Percentiles rank a stretch among this genome's conserved stretches.
Evolutionary conservation across 2,797 vertebrate genomes (phyloP).

Genomic region (Sebastes oblongus): DNA sequence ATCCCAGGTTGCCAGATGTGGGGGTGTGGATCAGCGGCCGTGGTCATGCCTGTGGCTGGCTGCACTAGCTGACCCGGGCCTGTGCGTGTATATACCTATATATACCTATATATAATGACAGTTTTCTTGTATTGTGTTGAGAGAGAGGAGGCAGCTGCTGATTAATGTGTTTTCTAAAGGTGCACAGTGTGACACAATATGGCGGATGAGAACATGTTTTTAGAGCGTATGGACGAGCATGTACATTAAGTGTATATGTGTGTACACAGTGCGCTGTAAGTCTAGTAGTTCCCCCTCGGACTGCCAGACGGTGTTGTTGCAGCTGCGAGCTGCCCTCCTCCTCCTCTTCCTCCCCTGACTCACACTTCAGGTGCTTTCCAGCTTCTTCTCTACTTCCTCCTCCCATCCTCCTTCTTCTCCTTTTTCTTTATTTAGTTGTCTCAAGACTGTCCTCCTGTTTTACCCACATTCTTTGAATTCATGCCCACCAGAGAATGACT

Average conservation of each 20-base stretch:
- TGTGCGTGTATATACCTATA: neutral
- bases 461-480: conserved; percentile 58
- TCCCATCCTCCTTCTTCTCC: neutral
- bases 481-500: conserved; percentile 38
- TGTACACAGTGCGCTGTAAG: conserved; percentile 3
- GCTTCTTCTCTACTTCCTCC: conserved; percentile 38
- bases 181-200: conserved; percentile 23
- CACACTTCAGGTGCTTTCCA: conserved; percentile 78
- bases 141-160: conserved; percentile 13
- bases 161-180: conserved; percentile 40
- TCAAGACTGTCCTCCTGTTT: conserved; percentile 19
- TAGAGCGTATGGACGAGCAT: conserved; percentile 20
- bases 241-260: conserved; percentile 25
- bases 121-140: conserved; percentile 1
- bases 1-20: conserved; percentile 60
- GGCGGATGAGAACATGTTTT: conserved; percentile 43
- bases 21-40: conserved; percentile 47
- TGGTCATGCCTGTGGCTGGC: conserved; percentile 54
- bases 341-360: conserved; percentile 57
- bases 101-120: neutral
- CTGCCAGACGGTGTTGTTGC: conserved; percentile 74
- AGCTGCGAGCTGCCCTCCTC: conserved; percentile 63
- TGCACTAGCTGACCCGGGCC: conserved; percentile 66
- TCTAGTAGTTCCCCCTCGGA: conserved; percentile 58
- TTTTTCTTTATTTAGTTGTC: conserved; percentile 9